Evolutionary conservation across 2,797 vertebrate genomes (phyloP).

Genomic region (Platalea minor): DNA sequence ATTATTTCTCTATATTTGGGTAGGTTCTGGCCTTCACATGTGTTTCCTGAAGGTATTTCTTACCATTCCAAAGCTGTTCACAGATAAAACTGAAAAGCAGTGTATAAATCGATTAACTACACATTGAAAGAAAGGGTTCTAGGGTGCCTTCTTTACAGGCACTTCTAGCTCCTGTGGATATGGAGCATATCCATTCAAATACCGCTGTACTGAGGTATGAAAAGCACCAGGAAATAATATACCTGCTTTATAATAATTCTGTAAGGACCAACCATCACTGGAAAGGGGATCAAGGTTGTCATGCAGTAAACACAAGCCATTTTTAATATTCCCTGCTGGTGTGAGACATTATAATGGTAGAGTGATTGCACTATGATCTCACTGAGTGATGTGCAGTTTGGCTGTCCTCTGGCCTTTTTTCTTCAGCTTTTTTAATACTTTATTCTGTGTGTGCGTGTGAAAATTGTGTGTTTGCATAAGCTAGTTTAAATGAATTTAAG

Average conservation of each 20-base stretch:
- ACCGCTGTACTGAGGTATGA: background rate
- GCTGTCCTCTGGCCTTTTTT: conserved; percentile 47
- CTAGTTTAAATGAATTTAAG: conserved; percentile 72
- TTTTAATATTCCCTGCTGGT: conserved; percentile 29
- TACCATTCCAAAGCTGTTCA: conserved; percentile 32
- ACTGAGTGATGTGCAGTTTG: conserved; percentile 71
- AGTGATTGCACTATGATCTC: conserved; percentile 86
- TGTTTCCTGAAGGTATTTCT: conserved; percentile 15
- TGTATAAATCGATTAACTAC: background rate
- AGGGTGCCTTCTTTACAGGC: background rate
- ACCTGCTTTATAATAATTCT: background rate
- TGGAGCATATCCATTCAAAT: background rate
- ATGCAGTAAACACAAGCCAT: conserved; percentile 66
- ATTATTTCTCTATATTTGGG: background rate
- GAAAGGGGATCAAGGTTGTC: background rate
- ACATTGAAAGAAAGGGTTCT: background rate
- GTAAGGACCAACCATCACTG: background rate
- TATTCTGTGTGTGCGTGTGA: conserved; percentile 66
- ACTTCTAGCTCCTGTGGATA: background rate
- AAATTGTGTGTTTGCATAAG: conserved; percentile 76
- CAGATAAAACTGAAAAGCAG: background rate
- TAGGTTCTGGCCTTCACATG: background rate
- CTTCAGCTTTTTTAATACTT: conserved; percentile 65
- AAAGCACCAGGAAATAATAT: background rate
- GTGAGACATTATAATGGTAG: background rate